phyloP scores from a whole-genome alignment of 2,113 vertebrate genomes.

The Gambusia affinis region DNA sequence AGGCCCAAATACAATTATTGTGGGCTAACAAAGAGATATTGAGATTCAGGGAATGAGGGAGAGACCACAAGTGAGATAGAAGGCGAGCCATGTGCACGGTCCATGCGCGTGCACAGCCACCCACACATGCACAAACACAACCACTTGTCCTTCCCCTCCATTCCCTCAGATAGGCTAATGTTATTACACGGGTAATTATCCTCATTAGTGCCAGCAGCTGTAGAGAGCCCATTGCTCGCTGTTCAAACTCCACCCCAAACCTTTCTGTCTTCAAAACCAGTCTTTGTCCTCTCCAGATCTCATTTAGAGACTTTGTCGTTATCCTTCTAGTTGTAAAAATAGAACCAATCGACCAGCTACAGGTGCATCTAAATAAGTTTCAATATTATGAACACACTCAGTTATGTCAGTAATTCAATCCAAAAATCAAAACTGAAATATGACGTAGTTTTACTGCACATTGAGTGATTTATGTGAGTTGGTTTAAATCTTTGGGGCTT shows the following conservation, averaged over 20 bases:
- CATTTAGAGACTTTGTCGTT: constrained; percentile 56
- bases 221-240: constrained; percentile 90
- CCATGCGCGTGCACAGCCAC: constrained; percentile 80
- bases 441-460: neutral
- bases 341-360: constrained; percentile 30
- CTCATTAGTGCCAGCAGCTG: constrained; percentile 98
- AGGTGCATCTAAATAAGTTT: neutral
- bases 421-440: neutral
- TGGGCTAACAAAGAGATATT: constrained; percentile 79
- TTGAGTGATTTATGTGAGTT: neutral
- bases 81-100: constrained; percentile 57
- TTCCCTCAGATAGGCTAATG: constrained; percentile 99
- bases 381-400: neutral
- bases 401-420: neutral
- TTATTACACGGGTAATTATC: constrained; percentile 98
- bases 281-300: constrained; percentile 62
- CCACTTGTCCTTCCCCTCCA: constrained; percentile 98
- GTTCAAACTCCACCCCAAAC: constrained; percentile 77
- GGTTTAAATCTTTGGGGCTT: neutral
- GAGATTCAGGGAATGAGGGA: constrained; percentile 76
- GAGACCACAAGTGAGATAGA: constrained; percentile 71
- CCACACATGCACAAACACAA: constrained; percentile 81
- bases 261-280: constrained; percentile 80
- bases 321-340: constrained; percentile 42
- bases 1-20: constrained; percentile 81